A percentile compares a stretch with the other conserved stretches of the same genome.
phyloP scores from a whole-genome alignment of 2,888 invertebrate species.

The Iselma pallidipennis region DNA sequence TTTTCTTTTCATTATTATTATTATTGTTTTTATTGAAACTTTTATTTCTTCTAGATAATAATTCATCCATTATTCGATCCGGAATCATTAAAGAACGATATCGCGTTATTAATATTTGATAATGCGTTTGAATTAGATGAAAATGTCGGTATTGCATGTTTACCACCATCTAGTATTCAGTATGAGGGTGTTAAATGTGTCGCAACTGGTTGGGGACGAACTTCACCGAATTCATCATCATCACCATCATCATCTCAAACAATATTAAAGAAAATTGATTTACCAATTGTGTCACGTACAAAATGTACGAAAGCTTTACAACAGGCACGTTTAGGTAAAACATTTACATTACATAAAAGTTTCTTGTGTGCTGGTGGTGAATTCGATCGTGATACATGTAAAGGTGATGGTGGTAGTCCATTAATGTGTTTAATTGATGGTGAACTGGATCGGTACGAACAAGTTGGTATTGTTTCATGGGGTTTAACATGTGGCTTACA shows the following conservation, averaged over 20 bases:
- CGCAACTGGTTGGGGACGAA: constrained; percentile 48
- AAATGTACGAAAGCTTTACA: constrained; percentile 65
- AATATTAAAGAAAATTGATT: constrained; percentile 70
- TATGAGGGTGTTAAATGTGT: constrained; percentile 35
- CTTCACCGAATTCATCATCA: constrained; percentile 55
- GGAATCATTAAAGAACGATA: constrained; percentile 44
- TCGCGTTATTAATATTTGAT: constrained; percentile 45
- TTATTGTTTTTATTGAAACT: neutral
- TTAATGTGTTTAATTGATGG: constrained; percentile 66
- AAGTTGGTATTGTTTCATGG: constrained; percentile 84
- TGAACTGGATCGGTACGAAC: constrained; percentile 64
- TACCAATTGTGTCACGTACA: constrained; percentile 65
- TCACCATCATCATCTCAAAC: constrained; percentile 63
- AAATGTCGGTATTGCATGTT: constrained; percentile 45
- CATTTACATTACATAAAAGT: constrained; percentile 66
- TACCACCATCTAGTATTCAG: constrained; percentile 35
- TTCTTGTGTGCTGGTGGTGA: constrained; percentile 64
- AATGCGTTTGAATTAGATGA: constrained; percentile 38
- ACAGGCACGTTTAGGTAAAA: constrained; percentile 64
- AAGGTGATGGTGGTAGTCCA: constrained; percentile 58
- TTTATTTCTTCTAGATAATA: constrained; percentile 35
- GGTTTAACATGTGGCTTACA: constrained; percentile 77
- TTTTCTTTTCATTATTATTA: neutral
- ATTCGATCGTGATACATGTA: constrained; percentile 69
- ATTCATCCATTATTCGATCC: constrained; percentile 43